Evolutionary conservation across 2,888 invertebrate genomes (phyloP).

Genomic region (Dyspetes luteomarginatus): DNA sequence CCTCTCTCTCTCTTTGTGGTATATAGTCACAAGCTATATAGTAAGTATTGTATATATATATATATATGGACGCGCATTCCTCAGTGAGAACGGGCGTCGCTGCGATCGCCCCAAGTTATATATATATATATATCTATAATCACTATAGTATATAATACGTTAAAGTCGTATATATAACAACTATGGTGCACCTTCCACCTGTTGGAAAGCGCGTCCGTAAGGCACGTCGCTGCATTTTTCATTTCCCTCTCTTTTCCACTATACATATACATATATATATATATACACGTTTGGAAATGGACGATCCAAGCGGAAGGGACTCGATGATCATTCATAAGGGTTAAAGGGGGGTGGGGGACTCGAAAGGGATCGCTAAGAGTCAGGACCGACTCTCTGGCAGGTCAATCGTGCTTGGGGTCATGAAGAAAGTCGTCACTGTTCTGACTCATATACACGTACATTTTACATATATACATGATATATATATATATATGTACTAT

Average conservation of each 20-base stretch:
- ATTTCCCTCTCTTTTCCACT: constrained; percentile 68
- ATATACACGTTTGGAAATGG: constrained; percentile 49
- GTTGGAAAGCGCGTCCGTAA: constrained; percentile 61
- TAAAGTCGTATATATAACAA: constrained; percentile 2
- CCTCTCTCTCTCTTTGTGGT: not conserved
- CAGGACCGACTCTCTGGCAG: constrained; percentile 39
- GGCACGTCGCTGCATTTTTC: constrained; percentile 36
- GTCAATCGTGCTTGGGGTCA: constrained; percentile 40
- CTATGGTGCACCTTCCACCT: constrained; percentile 58
- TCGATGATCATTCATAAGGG: constrained; percentile 6
- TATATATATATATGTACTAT: not conserved
- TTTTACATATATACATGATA: not conserved
- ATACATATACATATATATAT: too few relatives aligned
- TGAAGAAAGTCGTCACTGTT: constrained; percentile 51
- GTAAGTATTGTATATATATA: constrained; percentile 33
- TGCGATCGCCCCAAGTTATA: constrained; percentile 68
- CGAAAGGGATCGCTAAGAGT: constrained; percentile 49
- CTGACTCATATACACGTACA: constrained; percentile 16
- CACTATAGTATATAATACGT: not conserved
- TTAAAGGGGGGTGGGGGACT: constrained; percentile 54
- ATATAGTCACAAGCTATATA: constrained; percentile 41
- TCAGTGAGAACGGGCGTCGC: constrained; percentile 70
- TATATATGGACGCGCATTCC: constrained; percentile 74
- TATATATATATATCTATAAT: constrained; percentile 16
- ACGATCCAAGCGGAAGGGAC: constrained; percentile 23